Evolutionary conservation across 2,888 invertebrate species (phyloP).

Genomic region (Brenthis daphne): DNA sequence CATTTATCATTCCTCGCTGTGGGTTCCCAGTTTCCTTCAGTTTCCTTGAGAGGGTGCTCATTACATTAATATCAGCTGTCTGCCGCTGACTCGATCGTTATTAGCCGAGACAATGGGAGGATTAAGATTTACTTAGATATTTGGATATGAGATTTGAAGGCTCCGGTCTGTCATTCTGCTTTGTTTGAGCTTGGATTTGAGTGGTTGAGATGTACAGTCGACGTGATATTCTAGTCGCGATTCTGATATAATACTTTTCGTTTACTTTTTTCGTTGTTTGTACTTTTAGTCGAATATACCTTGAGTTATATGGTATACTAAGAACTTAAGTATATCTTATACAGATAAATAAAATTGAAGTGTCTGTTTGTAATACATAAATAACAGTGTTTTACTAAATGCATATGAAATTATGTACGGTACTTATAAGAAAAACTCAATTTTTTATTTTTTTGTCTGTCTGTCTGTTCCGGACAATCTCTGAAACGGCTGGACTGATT

Average conservation of each 20-base stretch:
- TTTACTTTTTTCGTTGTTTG: neutral
- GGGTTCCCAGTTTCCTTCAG: conserved; percentile 54
- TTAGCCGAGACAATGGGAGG: conserved; percentile 60
- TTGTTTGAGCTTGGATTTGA: conserved; percentile 33
- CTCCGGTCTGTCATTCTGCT: conserved; percentile 47
- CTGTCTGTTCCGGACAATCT: no score
- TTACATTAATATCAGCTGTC: conserved; percentile 70
- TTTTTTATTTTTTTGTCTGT: no score
- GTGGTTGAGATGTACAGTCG: neutral
- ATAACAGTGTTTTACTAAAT: no score
- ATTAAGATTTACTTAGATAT: conserved; percentile 75
- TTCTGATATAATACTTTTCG: neutral
- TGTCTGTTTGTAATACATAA: no score
- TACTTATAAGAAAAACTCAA: no score
- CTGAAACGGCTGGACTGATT: no score
- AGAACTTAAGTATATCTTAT: no score
- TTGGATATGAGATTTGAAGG: conserved; percentile 68
- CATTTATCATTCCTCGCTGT: conserved; percentile 51
- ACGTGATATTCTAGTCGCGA: neutral
- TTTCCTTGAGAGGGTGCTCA: conserved; percentile 52
- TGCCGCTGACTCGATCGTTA: conserved; percentile 61
- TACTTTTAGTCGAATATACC: neutral
- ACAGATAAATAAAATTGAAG: no score
- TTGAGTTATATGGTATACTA: no score
- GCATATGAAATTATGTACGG: no score